Evolutionary conservation across 2,888 invertebrate species (phyloP).

Genomic region (Drosophila rubida): DNA sequence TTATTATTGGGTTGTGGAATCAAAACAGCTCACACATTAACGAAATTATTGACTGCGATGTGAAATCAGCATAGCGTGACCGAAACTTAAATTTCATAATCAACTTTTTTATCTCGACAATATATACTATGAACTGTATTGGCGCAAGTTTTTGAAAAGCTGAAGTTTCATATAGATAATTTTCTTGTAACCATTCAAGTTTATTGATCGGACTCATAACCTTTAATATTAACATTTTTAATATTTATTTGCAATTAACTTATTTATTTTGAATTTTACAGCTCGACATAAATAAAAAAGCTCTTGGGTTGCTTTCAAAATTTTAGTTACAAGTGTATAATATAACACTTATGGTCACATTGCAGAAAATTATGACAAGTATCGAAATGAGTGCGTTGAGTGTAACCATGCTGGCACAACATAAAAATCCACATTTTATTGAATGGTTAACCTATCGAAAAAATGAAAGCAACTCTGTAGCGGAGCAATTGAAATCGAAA

Average conservation of each 20-base stretch:
- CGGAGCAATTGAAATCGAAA: conserved; percentile 19
- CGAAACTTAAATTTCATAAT: neutral
- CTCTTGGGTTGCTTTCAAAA: neutral
- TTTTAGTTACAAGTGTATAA: neutral
- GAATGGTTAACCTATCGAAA: conserved; percentile 16
- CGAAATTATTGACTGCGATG: neutral
- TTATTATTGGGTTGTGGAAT: conserved; percentile 9
- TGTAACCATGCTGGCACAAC: conserved; percentile 1
- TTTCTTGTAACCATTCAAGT: no score
- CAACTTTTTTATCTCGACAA: neutral
- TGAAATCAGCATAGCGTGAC: neutral
- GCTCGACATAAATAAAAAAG: conserved; percentile 21
- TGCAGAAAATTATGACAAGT: neutral
- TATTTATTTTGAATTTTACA: conserved; percentile 1
- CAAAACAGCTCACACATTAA: conserved; percentile 12
- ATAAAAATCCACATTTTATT: conserved; percentile 5
- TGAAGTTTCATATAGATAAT: neutral
- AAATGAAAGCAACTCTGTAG: conserved; percentile 40
- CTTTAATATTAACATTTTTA: no score
- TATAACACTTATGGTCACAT: neutral
- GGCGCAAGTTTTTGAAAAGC: neutral
- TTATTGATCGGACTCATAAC: no score
- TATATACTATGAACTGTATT: neutral
- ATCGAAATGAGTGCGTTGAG: conserved; percentile 22
- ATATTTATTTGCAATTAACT: no score